Evolutionary conservation across 2,113 vertebrate genomes (phyloP).

Genomic region (Ginglymostoma cirratum): DNA sequence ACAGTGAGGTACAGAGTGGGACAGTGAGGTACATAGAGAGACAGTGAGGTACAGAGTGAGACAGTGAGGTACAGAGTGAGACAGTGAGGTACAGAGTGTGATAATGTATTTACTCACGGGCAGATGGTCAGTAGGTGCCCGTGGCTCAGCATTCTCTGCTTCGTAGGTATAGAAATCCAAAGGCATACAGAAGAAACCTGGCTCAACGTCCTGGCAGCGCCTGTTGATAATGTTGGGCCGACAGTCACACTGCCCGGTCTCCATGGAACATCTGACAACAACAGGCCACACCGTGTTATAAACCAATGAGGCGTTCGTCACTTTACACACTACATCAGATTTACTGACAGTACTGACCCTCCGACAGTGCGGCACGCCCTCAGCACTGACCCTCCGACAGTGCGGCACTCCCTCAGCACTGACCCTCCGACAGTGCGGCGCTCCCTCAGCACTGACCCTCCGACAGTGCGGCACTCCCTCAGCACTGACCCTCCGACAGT

Average conservation of each 20-base stretch:
- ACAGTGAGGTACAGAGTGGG: too few species aligned
- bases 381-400: too few species aligned
- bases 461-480: too few species aligned
- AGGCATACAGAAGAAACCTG: slow-evolving; percentile 73
- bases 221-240: slow-evolving; percentile 64
- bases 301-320: neutral
- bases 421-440: too few species aligned
- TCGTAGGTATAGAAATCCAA: slow-evolving; percentile 73
- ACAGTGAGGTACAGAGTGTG: neutral
- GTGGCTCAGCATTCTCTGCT: slow-evolving; percentile 58
- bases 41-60: too few species aligned
- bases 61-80: too few species aligned
- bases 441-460: too few species aligned
- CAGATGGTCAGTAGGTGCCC: slow-evolving; percentile 55
- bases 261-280: slow-evolving; percentile 64
- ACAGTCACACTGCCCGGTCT: slow-evolving; percentile 71
- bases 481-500: too few species aligned
- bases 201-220: slow-evolving; percentile 68
- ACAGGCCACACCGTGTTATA: too few species aligned
- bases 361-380: too few species aligned
- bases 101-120: slow-evolving; percentile 56
- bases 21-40: too few species aligned
- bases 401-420: neutral
- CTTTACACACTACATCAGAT: neutral
- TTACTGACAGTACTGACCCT: neutral